Percentiles rank a stretch among this genome's conserved stretches.
These are phyloP conservation scores for Xenopus laevis DNA, from an alignment of 2,113 vertebrate species.

Conservation along the genomic window DNA sequence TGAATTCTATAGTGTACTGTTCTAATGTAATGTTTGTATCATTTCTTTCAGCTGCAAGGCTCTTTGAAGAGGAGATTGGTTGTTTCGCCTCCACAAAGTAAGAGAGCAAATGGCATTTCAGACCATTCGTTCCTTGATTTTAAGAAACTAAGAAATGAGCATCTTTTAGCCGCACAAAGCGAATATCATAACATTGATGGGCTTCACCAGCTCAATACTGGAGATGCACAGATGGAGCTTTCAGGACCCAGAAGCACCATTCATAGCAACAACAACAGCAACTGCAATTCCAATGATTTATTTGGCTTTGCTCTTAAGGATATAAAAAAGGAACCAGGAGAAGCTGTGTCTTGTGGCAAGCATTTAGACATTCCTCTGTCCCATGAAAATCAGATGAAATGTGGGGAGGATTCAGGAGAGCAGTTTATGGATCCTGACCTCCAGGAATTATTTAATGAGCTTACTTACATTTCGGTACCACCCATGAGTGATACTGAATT, in stretches of 20 bases:
- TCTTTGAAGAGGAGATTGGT: slow-evolving; percentile 86
- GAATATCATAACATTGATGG: slow-evolving; percentile 70
- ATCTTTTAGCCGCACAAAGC: slow-evolving; percentile 64
- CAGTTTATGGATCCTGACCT: slow-evolving; percentile 90
- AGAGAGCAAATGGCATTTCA: slow-evolving; percentile 82
- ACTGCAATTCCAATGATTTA: slow-evolving; percentile 69
- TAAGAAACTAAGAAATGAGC: slow-evolving; percentile 80
- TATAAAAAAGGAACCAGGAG: slow-evolving; percentile 90
- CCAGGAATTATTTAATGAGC: slow-evolving; percentile 94
- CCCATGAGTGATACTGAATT: slow-evolving; percentile 91
- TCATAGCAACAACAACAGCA: slow-evolving; percentile 54
- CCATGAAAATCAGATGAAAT: slow-evolving; percentile 67
- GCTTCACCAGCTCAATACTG: slow-evolving; percentile 69
- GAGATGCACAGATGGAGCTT: slow-evolving; percentile 63
- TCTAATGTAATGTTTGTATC: background rate
- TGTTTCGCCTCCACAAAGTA: slow-evolving; percentile 67
- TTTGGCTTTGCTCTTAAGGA: slow-evolving; percentile 88
- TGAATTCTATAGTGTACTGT: background rate
- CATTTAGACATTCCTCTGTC: slow-evolving; percentile 66
- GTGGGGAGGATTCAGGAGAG: slow-evolving; percentile 75
- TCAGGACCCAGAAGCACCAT: slow-evolving; percentile 68
- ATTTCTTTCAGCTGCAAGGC: slow-evolving; percentile 84
- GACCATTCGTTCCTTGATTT: slow-evolving; percentile 79
- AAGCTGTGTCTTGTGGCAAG: slow-evolving; percentile 79
- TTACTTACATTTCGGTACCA: slow-evolving; percentile 88